Base-by-base conservation (phyloP, 2,113 vertebrate genomes). In the Coturnix japonica region DNA sequence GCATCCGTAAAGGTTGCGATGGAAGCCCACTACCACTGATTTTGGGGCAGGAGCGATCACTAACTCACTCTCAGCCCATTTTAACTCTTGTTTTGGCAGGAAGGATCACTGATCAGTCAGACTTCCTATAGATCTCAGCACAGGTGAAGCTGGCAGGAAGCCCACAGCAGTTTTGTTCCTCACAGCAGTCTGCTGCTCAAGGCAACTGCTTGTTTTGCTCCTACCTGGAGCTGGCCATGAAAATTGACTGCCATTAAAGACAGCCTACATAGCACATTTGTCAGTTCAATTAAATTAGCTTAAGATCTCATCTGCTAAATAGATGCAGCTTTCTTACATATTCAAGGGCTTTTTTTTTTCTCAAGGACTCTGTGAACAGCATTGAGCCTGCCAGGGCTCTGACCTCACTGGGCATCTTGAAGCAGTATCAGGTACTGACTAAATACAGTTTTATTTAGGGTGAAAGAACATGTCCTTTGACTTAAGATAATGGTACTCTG, bases 231-330 rank as follows among this genome's bases (percentile, higher is more conserved):
- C 76, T 82, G 67, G 51, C 57, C 13, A 0, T 46, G 89, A 15
- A 63, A 53, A 46, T 1, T 26, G 28, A 41, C 54, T 25, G 1
- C 79, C 23, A 41, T 7, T 23, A 5, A 1, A 57, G 59, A n/a
- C 74, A 77, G 60, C 80, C 85, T 0, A 3, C 63, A 17, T 21
- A 73, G 63, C 59, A 14, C 75, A 20, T 71, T 84, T 43, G 57
- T 82, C 87, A 76, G 66, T 33, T 22, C 66, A 26, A 57, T 92
- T 81, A 84, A 89, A 93, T 69, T 31, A 72, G 59, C 81, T 65
- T 4, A 2, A 85, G 14, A 74, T 67, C 72, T 49, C 72, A 47
- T 1, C 1, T 6, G 23, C 49, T 84, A 72, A 81, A 39, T 0
- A 75, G 73, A 30, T 61, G 82, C 51, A 9, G 61, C n/a, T 94